phyloP scores from a whole-genome alignment of 2,888 invertebrate genomes.

The Maniola hyperantus region DNA sequence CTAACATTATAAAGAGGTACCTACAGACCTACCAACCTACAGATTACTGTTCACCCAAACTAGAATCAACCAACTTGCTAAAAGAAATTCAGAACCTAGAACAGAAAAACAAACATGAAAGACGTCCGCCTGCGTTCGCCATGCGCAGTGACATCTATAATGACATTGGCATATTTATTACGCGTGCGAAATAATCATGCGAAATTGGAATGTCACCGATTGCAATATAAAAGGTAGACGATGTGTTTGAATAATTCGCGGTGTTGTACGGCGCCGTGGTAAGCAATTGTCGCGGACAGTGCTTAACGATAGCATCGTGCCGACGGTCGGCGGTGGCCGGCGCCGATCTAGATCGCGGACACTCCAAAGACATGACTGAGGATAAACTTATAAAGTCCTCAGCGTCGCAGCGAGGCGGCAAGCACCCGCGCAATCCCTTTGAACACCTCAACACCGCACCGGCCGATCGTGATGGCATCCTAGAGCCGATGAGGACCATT shows the following conservation, averaged over 20 bases:
- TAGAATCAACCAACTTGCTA: neutral
- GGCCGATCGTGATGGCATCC: conserved; percentile 70
- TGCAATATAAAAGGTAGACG: conserved; percentile 50
- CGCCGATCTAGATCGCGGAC: conserved; percentile 78
- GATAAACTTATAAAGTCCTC: conserved; percentile 69
- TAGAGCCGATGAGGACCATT: conserved; percentile 49
- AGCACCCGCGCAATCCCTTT: conserved; percentile 67
- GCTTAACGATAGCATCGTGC: conserved; percentile 73
- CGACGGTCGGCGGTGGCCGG: conserved; percentile 59
- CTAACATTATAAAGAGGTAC: too few relatives aligned
- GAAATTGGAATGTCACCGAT: conserved; percentile 50
- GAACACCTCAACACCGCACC: conserved; percentile 53
- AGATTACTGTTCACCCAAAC: neutral
- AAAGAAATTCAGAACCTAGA: neutral
- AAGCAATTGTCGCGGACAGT: conserved; percentile 75
- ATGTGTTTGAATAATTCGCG: conserved; percentile 71
- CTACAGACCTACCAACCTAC: too few relatives aligned
- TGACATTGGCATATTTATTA: conserved; percentile 35
- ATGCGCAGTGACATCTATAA: conserved; percentile 10
- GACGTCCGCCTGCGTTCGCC: neutral
- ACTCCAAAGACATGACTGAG: conserved; percentile 73
- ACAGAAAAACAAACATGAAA: neutral
- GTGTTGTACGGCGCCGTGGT: conserved; percentile 67
- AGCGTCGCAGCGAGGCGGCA: conserved; percentile 53
- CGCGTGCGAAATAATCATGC: conserved; percentile 39